Evolutionary conservation across 53 echinoderm and acorn worm genomes (phyloP).

Genomic region (Pentamera pediparva): DNA sequence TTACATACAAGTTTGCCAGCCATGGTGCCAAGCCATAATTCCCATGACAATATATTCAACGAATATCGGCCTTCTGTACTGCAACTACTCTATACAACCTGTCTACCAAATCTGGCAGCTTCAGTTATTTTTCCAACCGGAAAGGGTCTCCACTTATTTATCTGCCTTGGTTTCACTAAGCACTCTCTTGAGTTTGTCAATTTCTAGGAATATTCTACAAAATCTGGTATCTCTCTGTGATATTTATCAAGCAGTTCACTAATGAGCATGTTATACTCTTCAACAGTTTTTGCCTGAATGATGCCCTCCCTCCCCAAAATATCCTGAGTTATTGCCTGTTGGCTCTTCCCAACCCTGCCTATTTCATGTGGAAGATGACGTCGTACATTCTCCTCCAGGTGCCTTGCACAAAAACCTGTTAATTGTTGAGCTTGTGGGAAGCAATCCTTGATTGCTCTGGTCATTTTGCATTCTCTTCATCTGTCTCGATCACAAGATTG

Average conservation of each 20-base stretch:
- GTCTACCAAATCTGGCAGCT: not conserved
- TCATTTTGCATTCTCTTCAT: constrained; percentile 13
- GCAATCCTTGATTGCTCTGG: not conserved
- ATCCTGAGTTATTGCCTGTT: not conserved
- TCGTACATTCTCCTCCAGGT: constrained; percentile 6
- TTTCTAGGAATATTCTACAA: not conserved
- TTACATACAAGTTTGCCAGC: not conserved
- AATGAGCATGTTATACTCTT: not conserved
- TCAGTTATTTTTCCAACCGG: not conserved
- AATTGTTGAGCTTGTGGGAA: constrained; percentile 2
- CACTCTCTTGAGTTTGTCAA: not conserved
- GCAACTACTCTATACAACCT: not conserved
- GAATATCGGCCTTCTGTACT: not conserved
- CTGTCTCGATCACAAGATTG: constrained; percentile 7
- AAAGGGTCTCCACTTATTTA: no score
- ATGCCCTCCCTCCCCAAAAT: not conserved
- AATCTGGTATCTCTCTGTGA: not conserved
- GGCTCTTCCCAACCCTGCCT: not conserved
- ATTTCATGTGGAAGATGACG: not conserved
- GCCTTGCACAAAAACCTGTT: not conserved
- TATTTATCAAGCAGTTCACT: not conserved
- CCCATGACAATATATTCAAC: not conserved
- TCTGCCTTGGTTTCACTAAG: not conserved
- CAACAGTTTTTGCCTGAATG: not conserved
- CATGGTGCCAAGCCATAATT: not conserved